A percentile compares a stretch with the other conserved stretches of the same genome.
Evolutionary conservation across 2,888 invertebrate species (phyloP).

Genomic region (Andricus curvator): DNA sequence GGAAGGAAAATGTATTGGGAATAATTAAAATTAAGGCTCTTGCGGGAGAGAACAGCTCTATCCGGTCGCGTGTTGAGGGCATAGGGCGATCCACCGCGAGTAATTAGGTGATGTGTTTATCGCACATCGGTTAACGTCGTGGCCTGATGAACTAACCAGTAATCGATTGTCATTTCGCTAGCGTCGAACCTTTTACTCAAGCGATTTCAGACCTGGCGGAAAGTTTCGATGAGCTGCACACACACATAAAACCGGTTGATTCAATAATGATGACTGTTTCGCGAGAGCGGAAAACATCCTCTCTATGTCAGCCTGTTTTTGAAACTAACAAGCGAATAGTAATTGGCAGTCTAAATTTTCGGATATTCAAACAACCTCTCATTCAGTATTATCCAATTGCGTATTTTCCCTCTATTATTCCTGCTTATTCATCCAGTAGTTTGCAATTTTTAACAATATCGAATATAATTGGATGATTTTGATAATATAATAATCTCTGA

Average conservation of each 20-base stretch:
- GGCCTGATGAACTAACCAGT: slow-evolving; percentile 58
- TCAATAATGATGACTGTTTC: too few species aligned
- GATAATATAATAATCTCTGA: not conserved
- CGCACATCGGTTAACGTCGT: slow-evolving; percentile 69
- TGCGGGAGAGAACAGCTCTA: too few species aligned
- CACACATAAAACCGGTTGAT: not conserved
- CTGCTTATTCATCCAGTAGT: not conserved
- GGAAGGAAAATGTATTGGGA: too few species aligned
- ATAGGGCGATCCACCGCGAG: slow-evolving; percentile 69
- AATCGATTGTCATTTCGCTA: slow-evolving; percentile 65
- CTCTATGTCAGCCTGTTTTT: not conserved
- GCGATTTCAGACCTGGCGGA: slow-evolving; percentile 48
- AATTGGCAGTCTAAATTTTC: slow-evolving; percentile 3
- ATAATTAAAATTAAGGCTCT: too few species aligned
- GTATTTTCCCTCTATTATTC: too few species aligned
- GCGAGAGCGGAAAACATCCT: not conserved
- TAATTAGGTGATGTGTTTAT: slow-evolving; percentile 76
- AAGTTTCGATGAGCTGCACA: slow-evolving; percentile 46
- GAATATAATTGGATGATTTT: not conserved
- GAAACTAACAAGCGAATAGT: slow-evolving; percentile 15
- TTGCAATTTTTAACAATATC: not conserved
- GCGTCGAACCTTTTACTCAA: slow-evolving; percentile 64
- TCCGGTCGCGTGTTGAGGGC: slow-evolving; percentile 62
- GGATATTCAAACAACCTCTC: too few species aligned
- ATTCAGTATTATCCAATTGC: too few species aligned